Percentiles rank a stretch among this genome's conserved stretches.
Conservation (phyloP, 2,888 invertebrate genomes). For the Orchesella flavescens region DNA sequence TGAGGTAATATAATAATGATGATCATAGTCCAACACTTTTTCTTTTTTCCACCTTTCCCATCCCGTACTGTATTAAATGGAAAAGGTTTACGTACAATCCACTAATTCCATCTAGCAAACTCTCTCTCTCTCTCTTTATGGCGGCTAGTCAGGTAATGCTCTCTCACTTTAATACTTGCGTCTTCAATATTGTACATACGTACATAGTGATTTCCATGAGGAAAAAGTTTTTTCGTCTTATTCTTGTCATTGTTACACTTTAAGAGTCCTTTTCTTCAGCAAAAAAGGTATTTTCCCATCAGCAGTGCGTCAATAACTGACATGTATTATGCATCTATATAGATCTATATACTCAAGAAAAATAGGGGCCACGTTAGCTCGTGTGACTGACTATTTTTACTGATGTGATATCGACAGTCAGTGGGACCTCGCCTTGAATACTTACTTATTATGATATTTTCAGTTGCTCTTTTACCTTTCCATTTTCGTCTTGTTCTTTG, state of each 20-base stretch:
- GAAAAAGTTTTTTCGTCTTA: constrained; percentile 14
- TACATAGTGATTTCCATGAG: too few species aligned
- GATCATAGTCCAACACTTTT: constrained; percentile 9
- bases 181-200: too few species aligned
- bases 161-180: constrained; percentile 25
- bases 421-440: background rate
- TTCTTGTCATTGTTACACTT: background rate
- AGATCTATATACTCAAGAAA: background rate
- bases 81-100: background rate
- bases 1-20: constrained; percentile 48
- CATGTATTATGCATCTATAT: background rate
- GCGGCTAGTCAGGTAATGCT: constrained; percentile 54
- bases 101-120: constrained; percentile 27
- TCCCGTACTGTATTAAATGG: constrained; percentile 1
- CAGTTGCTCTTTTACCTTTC: background rate
- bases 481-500: background rate
- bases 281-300: background rate
- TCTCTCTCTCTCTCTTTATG: constrained; percentile 52
- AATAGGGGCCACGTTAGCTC: background rate
- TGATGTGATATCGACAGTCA: background rate
- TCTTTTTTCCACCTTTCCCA: constrained; percentile 27
- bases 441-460: background rate
- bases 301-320: background rate
- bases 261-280: background rate
- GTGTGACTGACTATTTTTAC: background rate